Percentiles rank a stretch among this genome's conserved stretches.
Conservation (phyloP, 2,797 vertebrate genomes). For the Tenualosa ilisha region DNA sequence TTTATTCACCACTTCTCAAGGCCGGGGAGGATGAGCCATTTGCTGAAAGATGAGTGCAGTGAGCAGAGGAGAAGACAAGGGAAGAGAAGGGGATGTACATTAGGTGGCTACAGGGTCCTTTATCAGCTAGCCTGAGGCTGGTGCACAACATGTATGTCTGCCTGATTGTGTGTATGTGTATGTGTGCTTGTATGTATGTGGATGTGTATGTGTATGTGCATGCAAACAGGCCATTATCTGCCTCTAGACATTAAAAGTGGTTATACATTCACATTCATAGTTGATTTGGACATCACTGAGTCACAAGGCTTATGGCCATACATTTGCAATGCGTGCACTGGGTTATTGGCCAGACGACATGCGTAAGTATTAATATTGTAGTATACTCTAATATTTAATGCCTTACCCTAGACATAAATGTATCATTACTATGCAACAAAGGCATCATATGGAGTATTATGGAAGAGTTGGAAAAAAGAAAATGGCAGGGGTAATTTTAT, state of each 20-base stretch:
- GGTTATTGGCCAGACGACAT: background rate
- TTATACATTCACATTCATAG: background rate
- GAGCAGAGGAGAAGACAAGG: background rate
- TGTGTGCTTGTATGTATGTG: background rate
- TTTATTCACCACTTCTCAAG: conserved; percentile 19
- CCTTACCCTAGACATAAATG: background rate
- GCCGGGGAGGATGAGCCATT: background rate
- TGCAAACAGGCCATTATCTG: background rate
- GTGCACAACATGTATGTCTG: background rate
- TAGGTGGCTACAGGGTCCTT: background rate
- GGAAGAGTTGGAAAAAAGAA: background rate
- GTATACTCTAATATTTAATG: background rate
- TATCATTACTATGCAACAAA: background rate
- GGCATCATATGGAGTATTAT: background rate
- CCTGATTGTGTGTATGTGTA: background rate
- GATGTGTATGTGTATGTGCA: background rate
- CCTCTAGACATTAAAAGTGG: background rate
- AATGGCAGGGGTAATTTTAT: background rate
- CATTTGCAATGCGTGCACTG: background rate
- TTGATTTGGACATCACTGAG: background rate
- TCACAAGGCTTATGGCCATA: background rate
- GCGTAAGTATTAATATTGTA: background rate
- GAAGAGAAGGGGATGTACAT: background rate
- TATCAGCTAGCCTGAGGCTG: background rate
- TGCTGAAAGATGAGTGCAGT: background rate